phyloP scores from a whole-genome alignment of 2,113 vertebrate species.

The Pelecanus crispus region DNA sequence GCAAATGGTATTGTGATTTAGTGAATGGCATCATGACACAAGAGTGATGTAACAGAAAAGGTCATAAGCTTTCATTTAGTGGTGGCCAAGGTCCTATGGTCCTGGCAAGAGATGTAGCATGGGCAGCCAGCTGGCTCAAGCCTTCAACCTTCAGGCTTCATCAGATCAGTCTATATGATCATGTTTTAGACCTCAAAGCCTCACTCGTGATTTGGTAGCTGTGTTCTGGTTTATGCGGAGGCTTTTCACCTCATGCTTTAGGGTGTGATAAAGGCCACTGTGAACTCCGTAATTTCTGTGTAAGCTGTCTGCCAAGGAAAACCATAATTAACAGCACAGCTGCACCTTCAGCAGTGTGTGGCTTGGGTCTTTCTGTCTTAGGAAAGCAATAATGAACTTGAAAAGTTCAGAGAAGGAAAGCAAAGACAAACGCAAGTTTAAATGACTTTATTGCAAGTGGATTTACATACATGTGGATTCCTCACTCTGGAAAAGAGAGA shows the following conservation, averaged over 20 bases:
- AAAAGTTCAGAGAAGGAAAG: not conserved
- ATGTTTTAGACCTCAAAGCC: not conserved
- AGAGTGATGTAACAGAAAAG: not conserved
- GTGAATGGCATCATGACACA: not conserved
- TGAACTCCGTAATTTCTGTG: not conserved
- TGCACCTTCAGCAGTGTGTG: not conserved
- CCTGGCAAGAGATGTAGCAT: not conserved
- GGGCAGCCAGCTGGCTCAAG: not conserved
- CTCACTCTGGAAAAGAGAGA: not conserved
- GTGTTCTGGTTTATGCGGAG: not conserved
- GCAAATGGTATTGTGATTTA: no score
- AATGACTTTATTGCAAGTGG: not conserved
- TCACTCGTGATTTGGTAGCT: fast-evolving
- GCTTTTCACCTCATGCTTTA: not conserved
- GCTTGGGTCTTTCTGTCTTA: not conserved
- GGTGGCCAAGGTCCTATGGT: no score
- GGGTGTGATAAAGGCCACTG: not conserved
- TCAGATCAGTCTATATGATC: not conserved
- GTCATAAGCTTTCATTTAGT: not conserved
- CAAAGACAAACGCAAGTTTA: not conserved
- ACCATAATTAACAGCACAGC: not conserved
- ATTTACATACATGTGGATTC: not conserved
- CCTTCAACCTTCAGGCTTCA: not conserved
- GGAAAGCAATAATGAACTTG: not conserved
- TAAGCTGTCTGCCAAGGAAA: not conserved